Percentiles rank a stretch among this genome's conserved stretches.
These are phyloP conservation scores for Heliopora coerulea DNA, from an alignment of 92 coral and sea anemone species.

Conservation along the genomic window DNA sequence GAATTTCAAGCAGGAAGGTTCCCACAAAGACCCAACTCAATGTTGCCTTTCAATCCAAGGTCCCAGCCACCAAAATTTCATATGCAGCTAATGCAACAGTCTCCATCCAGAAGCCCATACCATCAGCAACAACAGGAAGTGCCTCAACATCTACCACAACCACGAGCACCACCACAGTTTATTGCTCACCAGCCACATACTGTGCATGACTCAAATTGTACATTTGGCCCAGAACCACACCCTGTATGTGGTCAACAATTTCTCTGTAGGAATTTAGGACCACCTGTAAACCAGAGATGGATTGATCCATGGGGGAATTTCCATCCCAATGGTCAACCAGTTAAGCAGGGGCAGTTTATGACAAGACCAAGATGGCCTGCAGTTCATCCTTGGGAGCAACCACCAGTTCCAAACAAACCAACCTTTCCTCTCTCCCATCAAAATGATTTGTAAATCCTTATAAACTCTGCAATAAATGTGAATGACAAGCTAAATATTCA, in stretches of 20 bases:
- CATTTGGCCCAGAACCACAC: background rate
- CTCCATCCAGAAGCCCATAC: background rate
- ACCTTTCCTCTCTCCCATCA: too few relatives aligned
- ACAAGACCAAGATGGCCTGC: background rate
- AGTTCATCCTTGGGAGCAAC: background rate
- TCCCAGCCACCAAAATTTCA: background rate
- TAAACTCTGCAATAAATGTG: too few relatives aligned
- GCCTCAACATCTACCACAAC: slow-evolving; percentile 8
- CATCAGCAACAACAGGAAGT: slow-evolving; percentile 10
- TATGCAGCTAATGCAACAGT: slow-evolving; percentile 6
- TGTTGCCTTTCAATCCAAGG: slow-evolving; percentile 7
- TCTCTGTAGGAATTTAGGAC: background rate
- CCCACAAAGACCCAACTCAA: background rate
- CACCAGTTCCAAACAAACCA: background rate
- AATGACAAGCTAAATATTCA: too few relatives aligned
- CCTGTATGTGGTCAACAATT: too few relatives aligned
- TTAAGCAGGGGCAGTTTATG: background rate
- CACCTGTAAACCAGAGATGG: slow-evolving; percentile 2
- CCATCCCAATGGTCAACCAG: background rate
- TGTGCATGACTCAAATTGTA: background rate
- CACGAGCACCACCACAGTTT: slow-evolving; percentile 20
- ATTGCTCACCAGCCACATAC: background rate
- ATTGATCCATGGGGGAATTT: background rate
- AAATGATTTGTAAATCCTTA: too few relatives aligned
- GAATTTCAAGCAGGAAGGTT: slow-evolving; percentile 1